phyloP scores from a whole-genome alignment of 2,797 vertebrate species.

The Philypnodon macrostomus region DNA sequence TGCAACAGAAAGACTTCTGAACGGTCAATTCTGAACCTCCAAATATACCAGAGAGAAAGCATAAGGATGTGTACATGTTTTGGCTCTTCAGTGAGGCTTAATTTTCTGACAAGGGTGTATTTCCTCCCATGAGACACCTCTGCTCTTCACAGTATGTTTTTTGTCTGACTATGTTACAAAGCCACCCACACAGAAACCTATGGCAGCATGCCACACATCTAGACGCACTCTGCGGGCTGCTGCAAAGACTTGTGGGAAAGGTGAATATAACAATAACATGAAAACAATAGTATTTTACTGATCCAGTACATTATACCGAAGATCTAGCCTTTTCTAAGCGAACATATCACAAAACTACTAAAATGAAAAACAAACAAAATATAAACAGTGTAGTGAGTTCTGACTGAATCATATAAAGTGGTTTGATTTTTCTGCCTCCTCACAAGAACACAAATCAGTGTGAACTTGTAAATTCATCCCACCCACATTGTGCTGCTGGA shows the following conservation, averaged over 20 bases:
- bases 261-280: background rate
- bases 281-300: background rate
- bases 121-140: slow-evolving; percentile 6
- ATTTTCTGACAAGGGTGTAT: slow-evolving; percentile 11
- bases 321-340: background rate
- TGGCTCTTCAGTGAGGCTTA: slow-evolving; percentile 5
- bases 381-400: no score
- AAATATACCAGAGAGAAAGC: no score
- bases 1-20: background rate
- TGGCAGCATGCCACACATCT: slow-evolving; percentile 20
- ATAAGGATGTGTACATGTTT: background rate
- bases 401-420: slow-evolving; percentile 13
- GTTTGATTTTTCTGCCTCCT: slow-evolving; percentile 28
- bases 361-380: no score
- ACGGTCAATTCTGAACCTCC: no score
- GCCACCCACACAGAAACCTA: slow-evolving; percentile 35
- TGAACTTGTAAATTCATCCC: slow-evolving; percentile 30
- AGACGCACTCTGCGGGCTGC: slow-evolving; percentile 19
- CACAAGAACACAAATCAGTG: slow-evolving; percentile 22
- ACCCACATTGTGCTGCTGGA: slow-evolving; percentile 10
- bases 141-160: slow-evolving; percentile 20
- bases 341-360: background rate
- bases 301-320: no score
- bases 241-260: slow-evolving; percentile 16
- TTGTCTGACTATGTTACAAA: slow-evolving; percentile 20